Base-by-base conservation (phyloP, 1,140 invertebrate genomes). In the Drosophila triauraria region DNA sequence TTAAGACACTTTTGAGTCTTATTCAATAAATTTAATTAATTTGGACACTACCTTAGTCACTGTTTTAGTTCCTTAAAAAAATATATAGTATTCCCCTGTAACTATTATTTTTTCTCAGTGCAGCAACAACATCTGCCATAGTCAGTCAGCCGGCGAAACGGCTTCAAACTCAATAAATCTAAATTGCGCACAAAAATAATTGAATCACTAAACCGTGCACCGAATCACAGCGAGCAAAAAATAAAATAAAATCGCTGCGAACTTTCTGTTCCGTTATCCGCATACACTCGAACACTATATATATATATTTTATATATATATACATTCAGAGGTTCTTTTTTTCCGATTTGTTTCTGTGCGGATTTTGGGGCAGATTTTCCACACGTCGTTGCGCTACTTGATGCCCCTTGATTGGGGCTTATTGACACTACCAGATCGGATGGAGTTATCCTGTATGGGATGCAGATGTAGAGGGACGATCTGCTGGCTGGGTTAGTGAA, bases 121-220 rank as follows among this genome's bases (percentile, higher is more conserved):
- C 13, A 30, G 10, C 67, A 68, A 54, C 62, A 68, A 46, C 48
- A 53, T 58, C 60, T 65, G 71, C 61, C 71, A 67, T 48, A 75
- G 56, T 57, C 70, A 59, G 50, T 57, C 75, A 63, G 43, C 53
- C 48, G 48, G 43, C 32, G 20, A n/a, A 46, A 56, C 74, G 59
- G 60, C 74, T 84, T 57, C 56, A 90, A 88, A 90, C 84, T 84
- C 85, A 88, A 90, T 90, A 88, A 88, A 88, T 88, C 84, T 88
- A 88, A 88, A 88, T 85, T 88, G 85, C 85, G 78, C 84, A 85
- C 85, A 88, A 88, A 90, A 90, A 88, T 90, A 88, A 88, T 90
- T 88, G 84, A 88, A 88, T 88, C 84, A 88, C 85, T 88, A 86
- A 87, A 86, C 75, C 82, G 81, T 87, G 76, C 80, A 86, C 53